Evolutionary conservation across 2,888 invertebrate species (phyloP), one percentile per base, ranked within the genome.

Genomic region (Stramonita haemastoma): DNA sequence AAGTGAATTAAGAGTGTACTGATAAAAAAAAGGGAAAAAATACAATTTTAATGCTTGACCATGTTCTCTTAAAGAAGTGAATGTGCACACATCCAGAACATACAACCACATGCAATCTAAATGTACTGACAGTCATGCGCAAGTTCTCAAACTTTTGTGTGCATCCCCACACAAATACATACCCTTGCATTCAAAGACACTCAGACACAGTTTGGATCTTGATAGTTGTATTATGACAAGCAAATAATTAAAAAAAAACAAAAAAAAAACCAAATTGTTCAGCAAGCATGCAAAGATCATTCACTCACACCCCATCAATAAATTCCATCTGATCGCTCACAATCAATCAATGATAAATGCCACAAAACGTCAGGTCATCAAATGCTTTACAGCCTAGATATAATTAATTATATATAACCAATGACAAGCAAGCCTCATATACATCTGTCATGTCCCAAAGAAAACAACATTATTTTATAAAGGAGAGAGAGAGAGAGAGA

Each of bases 221-320:
- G 87, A 81, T 60, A 73, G 81, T 36, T 86, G 86, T 66, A 90
- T 36, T 60, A 60, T 79, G 86, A 89, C 46, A 88, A 34, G 88
- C 73, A 83, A 34, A 87, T 77, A 36, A 46, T 36, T 57, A 77
- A 36, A 36, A 77, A 88, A 70, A 73, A 88, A 19, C 32, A 79
- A 34, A 79, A 13, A 32, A 34, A 32, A 79, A 34, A 32, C 19
- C 19, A 81, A 36, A 29, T 46, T 88, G 86, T 66, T 73, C 84
- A 90, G 85, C 60, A 90, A 46, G 36, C 73, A 73, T 73, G 73
- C 73, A 73, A 73, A 11, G 22, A 73, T 11, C 46, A 83, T 83
- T 13, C 1, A 29, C 22, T 22, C 46, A 83, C 26, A 6, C 36
- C 5, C 17, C 36, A 79, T 46, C 81, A 83, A 8, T 83, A 36